Percentiles rank a stretch among this genome's conserved stretches.
These are phyloP conservation scores for Enteromius fasciolatus DNA, from an alignment of 2,797 vertebrate genomes.

Conservation along the genomic window DNA sequence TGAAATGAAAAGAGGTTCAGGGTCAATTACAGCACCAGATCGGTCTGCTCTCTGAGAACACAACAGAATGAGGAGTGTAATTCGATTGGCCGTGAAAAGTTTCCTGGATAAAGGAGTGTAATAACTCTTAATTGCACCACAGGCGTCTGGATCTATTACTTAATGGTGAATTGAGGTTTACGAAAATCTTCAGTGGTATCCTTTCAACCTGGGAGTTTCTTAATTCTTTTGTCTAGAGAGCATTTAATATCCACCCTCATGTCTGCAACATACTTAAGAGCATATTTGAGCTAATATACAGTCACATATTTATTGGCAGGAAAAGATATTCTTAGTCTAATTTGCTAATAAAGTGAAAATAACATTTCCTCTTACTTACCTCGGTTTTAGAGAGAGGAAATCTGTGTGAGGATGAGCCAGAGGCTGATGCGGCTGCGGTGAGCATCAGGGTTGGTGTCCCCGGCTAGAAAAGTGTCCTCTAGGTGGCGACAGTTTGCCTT, in stretches of 20 bases:
- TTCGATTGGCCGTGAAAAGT: slow-evolving; percentile 68
- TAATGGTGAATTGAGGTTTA: slow-evolving; percentile 78
- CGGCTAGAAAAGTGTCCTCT: slow-evolving; percentile 69
- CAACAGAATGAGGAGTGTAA: slow-evolving; percentile 63
- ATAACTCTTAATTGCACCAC: slow-evolving; percentile 79
- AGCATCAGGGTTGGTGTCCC: slow-evolving; percentile 21
- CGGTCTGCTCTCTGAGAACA: slow-evolving; percentile 45
- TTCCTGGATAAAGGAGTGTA: slow-evolving; percentile 76
- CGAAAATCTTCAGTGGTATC: slow-evolving; percentile 72
- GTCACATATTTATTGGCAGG: slow-evolving; percentile 47
- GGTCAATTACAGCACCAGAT: slow-evolving; percentile 58
- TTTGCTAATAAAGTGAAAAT: not conserved
- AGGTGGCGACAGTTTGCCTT: slow-evolving; percentile 76
- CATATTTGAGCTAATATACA: slow-evolving; percentile 52
- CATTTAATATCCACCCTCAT: slow-evolving; percentile 62
- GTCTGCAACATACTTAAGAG: slow-evolving; percentile 55
- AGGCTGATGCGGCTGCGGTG: slow-evolving; percentile 45
- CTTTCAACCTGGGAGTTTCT: slow-evolving; percentile 69
- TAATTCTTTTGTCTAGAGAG: slow-evolving; percentile 64
- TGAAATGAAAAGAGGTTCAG: slow-evolving; percentile 50
- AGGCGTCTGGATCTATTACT: slow-evolving; percentile 78
- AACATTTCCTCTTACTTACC: not conserved
- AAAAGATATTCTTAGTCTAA: not conserved
- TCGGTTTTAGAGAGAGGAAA: slow-evolving; percentile 4
- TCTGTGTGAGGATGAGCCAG: slow-evolving; percentile 50